Percentiles rank a stretch among this genome's conserved stretches.
Evolutionary conservation across 2,888 invertebrate species (phyloP).

Genomic region (Caenorhabditis sp.): DNA sequence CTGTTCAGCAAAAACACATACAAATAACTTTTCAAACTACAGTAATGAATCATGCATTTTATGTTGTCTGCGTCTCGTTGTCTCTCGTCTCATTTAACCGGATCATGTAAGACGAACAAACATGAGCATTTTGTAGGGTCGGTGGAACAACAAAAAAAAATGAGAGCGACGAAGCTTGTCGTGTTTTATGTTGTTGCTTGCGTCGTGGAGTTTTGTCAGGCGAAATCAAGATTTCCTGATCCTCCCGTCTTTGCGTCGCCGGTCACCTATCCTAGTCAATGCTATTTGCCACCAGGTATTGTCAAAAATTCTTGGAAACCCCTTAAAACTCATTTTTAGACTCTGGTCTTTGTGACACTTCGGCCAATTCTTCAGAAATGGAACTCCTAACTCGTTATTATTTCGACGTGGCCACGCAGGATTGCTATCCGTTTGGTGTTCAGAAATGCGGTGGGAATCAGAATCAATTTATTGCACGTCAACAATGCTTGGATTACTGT

Average conservation of each 20-base stretch:
- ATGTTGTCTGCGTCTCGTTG: too few relatives aligned
- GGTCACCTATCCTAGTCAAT: constrained; percentile 61
- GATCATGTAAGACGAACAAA: too few relatives aligned
- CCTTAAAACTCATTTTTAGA: constrained; percentile 43
- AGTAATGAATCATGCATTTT: too few relatives aligned
- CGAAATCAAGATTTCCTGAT: constrained; percentile 50
- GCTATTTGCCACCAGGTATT: constrained; percentile 61
- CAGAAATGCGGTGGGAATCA: constrained; percentile 50
- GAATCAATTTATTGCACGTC: constrained; percentile 27
- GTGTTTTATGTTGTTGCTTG: neutral
- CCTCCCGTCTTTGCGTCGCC: constrained; percentile 64
- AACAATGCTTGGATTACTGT: constrained; percentile 31
- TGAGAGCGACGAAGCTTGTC: neutral
- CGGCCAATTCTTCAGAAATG: constrained; percentile 37
- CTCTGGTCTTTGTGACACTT: constrained; percentile 50
- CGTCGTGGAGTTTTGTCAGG: neutral
- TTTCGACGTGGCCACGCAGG: constrained; percentile 57
- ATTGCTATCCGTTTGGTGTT: constrained; percentile 67
- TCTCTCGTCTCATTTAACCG: too few relatives aligned
- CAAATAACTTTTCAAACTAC: too few relatives aligned
- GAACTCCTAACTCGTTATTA: constrained; percentile 51
- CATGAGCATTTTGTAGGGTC: neutral
- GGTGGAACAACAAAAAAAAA: too few relatives aligned
- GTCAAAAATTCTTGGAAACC: too few relatives aligned
- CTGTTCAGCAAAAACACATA: neutral